Base-by-base conservation (phyloP, 2,797 vertebrate species). In the Sardinella longiceps region DNA sequence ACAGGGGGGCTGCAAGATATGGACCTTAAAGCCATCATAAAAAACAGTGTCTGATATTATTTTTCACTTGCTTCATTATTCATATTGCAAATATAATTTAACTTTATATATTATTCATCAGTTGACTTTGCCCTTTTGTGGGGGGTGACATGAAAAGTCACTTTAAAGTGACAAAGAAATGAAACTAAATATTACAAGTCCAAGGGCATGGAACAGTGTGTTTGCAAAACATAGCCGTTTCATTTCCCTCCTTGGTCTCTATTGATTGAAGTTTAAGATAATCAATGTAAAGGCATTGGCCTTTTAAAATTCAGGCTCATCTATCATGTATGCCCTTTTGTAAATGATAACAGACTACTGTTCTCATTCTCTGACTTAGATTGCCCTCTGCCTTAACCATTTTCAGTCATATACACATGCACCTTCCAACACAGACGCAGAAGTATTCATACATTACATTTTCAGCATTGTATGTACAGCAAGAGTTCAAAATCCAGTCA, bases 81-180 rank as follows among this genome's bases (percentile, higher is more conserved):
- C 85, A 90, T 88, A 86, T 84, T 33, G 81, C 88, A 89, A 90
- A 90, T 88, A 90, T 87, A 88, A 88, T 88, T 88, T 90, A 86
- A 84, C 87, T 77, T 84, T 80, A 90, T 90, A 90, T 88, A 88
- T 89, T 89, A 90, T 90, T 90, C 88, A 90, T 84, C 70, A 84
- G 83, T 28, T 84, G 85, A 45, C 82, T 85, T 82, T 87, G 80
- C 83, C 81, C 83, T 90, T 89, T 86, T 33, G 33, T 6, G 1
- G 70, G 1, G 70, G 37, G 20, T 10, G 70, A 77, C 70, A 87
- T 87, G 70, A 66, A 87, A 89, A 11, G 81, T 80, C 87, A 89
- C 83, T 84, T 51, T 87, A 77, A 89, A 86, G 85, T 88, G 86
- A 87, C 84, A 53, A 77, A 77, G 70, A 43, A 77, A 77, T 77